Conservation (phyloP, 1,140 invertebrate genomes). For the Heliothis virescens region DNA sequence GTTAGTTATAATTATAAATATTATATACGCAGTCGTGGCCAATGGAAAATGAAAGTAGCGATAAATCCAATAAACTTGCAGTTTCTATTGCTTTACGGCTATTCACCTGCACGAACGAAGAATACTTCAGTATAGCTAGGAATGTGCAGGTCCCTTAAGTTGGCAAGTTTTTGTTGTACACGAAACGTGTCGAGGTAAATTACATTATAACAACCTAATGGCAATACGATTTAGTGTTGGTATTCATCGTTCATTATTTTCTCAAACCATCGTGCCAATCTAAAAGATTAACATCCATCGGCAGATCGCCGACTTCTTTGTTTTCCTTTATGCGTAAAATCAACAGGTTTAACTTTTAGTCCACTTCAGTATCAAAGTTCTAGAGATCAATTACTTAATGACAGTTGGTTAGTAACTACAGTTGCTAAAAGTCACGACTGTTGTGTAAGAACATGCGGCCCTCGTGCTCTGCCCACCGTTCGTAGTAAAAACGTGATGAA, state of each 20-base stretch:
- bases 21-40: not conserved
- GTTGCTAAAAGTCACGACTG: not conserved
- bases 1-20: not conserved
- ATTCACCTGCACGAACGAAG: not conserved
- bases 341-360: not conserved
- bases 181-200: slow-evolving; percentile 52
- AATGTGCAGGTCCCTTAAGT: not conserved
- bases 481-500: slow-evolving; percentile 16
- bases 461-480: slow-evolving; percentile 12
- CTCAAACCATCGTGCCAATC: not conserved
- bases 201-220: slow-evolving; percentile 45
- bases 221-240: slow-evolving; percentile 4
- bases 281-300: not conserved
- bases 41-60: slow-evolving; percentile 40
- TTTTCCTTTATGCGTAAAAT: not conserved
- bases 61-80: slow-evolving; percentile 38
- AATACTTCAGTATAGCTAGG: not conserved
- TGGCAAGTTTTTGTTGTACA: slow-evolving; percentile 32
- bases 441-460: slow-evolving; percentile 20
- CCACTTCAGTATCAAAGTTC: slow-evolving; percentile 4
- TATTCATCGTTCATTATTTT: slow-evolving; percentile 38
- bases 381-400: slow-evolving; percentile 20
- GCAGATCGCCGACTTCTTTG: not conserved
- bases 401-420: not conserved
- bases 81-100: slow-evolving; percentile 34